A percentile compares a stretch with the other conserved stretches of the same genome.
Evolutionary conservation across 2,888 invertebrate species (phyloP).

Genomic region (Bugula neritina): DNA sequence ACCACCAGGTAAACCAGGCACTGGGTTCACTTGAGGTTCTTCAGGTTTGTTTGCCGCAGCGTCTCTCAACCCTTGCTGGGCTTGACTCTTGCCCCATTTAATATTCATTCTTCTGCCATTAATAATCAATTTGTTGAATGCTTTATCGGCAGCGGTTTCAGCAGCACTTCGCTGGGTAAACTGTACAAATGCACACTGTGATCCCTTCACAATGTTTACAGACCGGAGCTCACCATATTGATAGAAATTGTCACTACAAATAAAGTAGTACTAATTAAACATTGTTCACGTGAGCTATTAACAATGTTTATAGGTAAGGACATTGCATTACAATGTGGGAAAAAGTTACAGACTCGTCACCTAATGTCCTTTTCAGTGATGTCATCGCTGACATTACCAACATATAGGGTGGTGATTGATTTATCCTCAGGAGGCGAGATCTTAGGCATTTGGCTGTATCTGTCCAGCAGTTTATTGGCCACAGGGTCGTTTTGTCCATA

Average conservation of each 20-base stretch:
- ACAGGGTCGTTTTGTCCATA: conserved; percentile 94
- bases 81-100: conserved; percentile 97
- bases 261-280: background rate
- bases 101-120: conserved; percentile 79
- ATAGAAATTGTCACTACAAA: conserved; percentile 82
- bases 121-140: conserved; percentile 83
- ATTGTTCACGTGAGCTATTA: too few relatives aligned
- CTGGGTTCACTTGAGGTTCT: conserved; percentile 60
- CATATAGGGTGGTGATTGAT: conserved; percentile 89
- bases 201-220: conserved; percentile 81
- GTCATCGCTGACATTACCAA: conserved; percentile 84
- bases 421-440: conserved; percentile 91
- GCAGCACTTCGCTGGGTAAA: conserved; percentile 84
- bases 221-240: conserved; percentile 96
- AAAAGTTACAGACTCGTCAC: conserved; percentile 51
- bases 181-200: conserved; percentile 90
- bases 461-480: conserved; percentile 81
- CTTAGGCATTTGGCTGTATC: conserved; percentile 88
- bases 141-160: conserved; percentile 69
- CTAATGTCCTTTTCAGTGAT: conserved; percentile 80
- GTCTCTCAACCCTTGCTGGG: conserved; percentile 50
- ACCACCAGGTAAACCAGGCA: conserved; percentile 69
- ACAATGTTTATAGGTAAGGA: conserved; percentile 23
- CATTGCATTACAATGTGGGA: background rate
- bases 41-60: conserved; percentile 35